Percentiles rank a stretch among this genome's conserved stretches.
phyloP scores from a whole-genome alignment of 1,140 invertebrate species.

The Stegodyphus dumicola region DNA sequence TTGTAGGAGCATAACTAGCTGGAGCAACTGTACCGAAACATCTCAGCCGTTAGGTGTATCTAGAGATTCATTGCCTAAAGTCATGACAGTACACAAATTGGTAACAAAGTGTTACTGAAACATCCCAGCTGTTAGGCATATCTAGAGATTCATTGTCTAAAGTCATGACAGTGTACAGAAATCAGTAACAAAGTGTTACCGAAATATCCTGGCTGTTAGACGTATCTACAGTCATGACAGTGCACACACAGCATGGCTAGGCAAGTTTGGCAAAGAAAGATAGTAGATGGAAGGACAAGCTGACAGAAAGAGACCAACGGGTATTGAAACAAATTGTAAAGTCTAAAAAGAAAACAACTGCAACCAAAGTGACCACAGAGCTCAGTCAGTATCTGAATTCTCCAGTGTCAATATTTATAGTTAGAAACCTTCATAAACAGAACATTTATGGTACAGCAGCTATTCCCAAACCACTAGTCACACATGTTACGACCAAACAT shows the following conservation, averaged over 20 bases:
- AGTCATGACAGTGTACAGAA: no score
- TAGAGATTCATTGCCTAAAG: background rate
- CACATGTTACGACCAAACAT: background rate
- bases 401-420: background rate
- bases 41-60: background rate
- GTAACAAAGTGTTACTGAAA: no score
- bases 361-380: background rate
- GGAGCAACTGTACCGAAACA: background rate
- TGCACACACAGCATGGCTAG: background rate
- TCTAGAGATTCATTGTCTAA: no score
- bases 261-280: background rate
- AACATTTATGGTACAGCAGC: background rate
- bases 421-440: conserved; percentile 64
- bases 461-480: background rate
- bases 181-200: background rate
- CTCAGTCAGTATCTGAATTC: background rate
- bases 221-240: conserved; percentile 1
- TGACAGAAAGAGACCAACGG: conserved; percentile 4
- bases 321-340: conserved; percentile 14
- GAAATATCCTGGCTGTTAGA: background rate
- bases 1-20: background rate
- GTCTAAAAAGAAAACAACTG: background rate
- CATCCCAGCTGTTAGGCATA: no score
- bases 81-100: no score
- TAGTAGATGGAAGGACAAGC: background rate